Evolutionary conservation across 2,113 vertebrate species (phyloP), one percentile per base, ranked within the genome.

Genomic region (Nothoprocta perdicaria): DNA sequence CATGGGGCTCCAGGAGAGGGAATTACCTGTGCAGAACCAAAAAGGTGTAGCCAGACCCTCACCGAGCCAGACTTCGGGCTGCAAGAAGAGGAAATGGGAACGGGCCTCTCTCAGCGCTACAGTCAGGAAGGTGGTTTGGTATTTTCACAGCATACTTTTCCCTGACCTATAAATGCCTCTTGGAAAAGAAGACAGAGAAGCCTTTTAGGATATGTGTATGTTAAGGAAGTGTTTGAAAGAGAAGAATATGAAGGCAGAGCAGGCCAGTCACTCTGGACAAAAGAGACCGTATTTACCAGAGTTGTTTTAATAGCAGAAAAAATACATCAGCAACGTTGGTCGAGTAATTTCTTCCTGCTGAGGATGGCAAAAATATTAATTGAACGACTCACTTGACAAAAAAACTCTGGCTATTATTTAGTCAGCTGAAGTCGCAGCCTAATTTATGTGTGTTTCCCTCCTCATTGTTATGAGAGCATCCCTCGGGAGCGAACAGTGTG

Each of bases 341-440:
- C 67, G 52, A 94, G 52, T 81, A 84, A 88, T 86, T 92, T 90
- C 52, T 90, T 71, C 77, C 63, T 7, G 14, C 55, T 90, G 78
- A 94, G 89, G 73, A 80, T 2, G 15, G 79, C 76, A 95, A 95
- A 90, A 83, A 66, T 85, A 91, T 79, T 89, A 90, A 93, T 74
- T 89, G 80, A 90, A 84, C 27, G 82, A 88, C 16, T 86, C 40
- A 62, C 14, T 75, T 84, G 71, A 93, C 62, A 79, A 92, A 84
- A 94, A 84, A 94, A 76, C 1, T 60, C 14, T 1, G 1, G 31
- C 60, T 84, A 75, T 93, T 92, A 92, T 92, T 94, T 95, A 94
- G 71, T 90, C 84, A 95, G 91, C 89, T 94, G 86, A 53, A 90
- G 45, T 85, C 87, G 82, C 29, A 92, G 65, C 63, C 60, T 84